phyloP scores from a whole-genome alignment of 2,888 invertebrate genomes.

The Cheilosia pagana region DNA sequence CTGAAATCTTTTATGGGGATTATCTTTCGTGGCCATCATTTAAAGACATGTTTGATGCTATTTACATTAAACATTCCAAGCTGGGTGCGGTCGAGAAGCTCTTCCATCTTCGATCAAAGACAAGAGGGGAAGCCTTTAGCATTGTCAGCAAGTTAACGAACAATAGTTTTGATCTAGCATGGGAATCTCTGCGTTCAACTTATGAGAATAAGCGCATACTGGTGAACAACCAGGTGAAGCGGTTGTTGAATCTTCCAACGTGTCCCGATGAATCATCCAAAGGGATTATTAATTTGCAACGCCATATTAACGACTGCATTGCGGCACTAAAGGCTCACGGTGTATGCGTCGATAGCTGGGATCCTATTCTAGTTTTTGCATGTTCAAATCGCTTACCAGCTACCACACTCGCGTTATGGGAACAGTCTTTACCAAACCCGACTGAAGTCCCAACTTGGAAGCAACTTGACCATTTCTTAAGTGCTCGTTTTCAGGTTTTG shows the following conservation, averaged over 20 bases:
- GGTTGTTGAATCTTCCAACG: neutral
- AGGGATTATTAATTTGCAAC: neutral
- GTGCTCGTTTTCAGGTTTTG: neutral
- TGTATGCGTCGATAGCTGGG: neutral
- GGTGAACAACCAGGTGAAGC: conserved; percentile 1
- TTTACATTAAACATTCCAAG: conserved; percentile 4
- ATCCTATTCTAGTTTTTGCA: conserved; percentile 17
- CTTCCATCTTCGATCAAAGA: conserved; percentile 4
- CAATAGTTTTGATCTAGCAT: neutral
- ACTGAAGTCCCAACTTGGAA: conserved; percentile 18
- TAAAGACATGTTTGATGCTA: conserved; percentile 3
- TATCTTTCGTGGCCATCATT: neutral
- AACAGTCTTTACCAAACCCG: conserved; percentile 14
- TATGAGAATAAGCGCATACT: conserved; percentile 13
- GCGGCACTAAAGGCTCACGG: neutral
- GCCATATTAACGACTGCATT: neutral
- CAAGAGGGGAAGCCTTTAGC: neutral
- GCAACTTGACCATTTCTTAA: conserved; percentile 13
- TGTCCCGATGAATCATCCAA: neutral
- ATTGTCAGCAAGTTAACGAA: neutral
- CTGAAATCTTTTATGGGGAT: neutral
- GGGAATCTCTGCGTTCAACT: neutral
- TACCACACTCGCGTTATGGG: neutral
- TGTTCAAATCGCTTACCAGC: conserved; percentile 18
- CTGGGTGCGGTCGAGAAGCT: conserved; percentile 4